Base-by-base conservation (phyloP, 2,888 invertebrate species). In the Oxyteleia sp. region DNA sequence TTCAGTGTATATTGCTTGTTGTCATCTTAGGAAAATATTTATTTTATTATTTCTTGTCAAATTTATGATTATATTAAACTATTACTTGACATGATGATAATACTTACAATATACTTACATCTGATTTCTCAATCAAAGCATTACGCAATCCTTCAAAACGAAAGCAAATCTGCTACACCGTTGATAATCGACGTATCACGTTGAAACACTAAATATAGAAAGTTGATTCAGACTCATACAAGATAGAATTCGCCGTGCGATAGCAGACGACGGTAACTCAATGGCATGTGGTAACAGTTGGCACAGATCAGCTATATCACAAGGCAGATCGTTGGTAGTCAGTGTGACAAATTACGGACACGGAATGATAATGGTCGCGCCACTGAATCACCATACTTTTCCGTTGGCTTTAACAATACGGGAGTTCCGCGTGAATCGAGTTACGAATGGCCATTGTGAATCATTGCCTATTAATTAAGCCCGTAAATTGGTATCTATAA, bases 341-440 rank as follows among this genome's bases (percentile, higher is more conserved):
- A 55, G 79, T 82, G 84, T 84, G 84, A 84, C 84, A 84, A 82
- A 84, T 84, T 64, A 72, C 75, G 72, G 78, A 84, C 82, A 82
- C 49, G 84, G 84, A 84, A 84, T 84, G 84, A 82, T 84, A 84
- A 84, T 84, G 69, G 79, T 79, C 78, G 63, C 55, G 49, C 71
- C 75, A 78, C 82, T 75, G 71, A 84, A 84, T 82, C 71, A 75
- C 82, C 75, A 75, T 79, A 82, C 74, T 84, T 82, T 84, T 84
- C 53, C 47, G 32, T 26, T 59, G 26, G 26, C 59, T 72, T 82
- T 76, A 82, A 82, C 82, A 82, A 82, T 82, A 53, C 76, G 51
- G 69, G 76, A 69, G 82, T 82, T 76, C 63, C 69, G 72, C 76
- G 64, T 72, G 76, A 82, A 72, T 71, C 71, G 71, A 32, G 32